Evolutionary conservation across 2,113 vertebrate genomes (phyloP).

Genomic region (Saguinus midas): DNA sequence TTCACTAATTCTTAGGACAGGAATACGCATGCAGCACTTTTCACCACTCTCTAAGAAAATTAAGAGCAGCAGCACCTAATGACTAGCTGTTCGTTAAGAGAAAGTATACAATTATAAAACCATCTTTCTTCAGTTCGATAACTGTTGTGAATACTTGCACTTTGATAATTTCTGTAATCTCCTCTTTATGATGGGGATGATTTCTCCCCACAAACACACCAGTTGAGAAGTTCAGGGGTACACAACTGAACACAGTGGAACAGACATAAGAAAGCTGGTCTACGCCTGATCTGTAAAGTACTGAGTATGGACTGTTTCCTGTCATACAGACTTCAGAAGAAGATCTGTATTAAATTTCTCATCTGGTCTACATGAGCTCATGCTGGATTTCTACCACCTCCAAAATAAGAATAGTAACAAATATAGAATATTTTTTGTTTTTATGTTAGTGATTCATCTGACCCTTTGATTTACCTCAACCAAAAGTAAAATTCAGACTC

Average conservation of each 20-base stretch:
- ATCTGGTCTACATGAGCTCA: background rate
- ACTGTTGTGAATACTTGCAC: background rate
- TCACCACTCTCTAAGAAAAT: background rate
- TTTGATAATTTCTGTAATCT: background rate
- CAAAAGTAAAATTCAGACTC: slow-evolving; percentile 15
- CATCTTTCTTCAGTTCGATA: background rate
- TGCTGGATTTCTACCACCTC: background rate
- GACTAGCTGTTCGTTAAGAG: background rate
- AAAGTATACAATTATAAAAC: background rate
- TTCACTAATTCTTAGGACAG: background rate
- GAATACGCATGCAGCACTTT: background rate
- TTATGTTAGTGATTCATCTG: slow-evolving; percentile 14
- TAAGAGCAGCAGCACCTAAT: background rate
- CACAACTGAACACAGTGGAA: background rate
- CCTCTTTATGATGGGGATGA: background rate
- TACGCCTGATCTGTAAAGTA: background rate
- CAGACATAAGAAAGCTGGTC: background rate
- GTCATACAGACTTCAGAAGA: background rate
- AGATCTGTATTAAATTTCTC: background rate
- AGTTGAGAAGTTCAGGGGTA: background rate
- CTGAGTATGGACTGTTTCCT: background rate
- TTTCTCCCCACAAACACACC: background rate
- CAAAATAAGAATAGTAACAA: background rate
- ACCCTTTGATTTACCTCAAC: background rate
- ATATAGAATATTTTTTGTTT: background rate